These are phyloP conservation scores for Phoxinus dragarum DNA, from an alignment of 2,797 vertebrate species.

Conservation along the genomic window DNA sequence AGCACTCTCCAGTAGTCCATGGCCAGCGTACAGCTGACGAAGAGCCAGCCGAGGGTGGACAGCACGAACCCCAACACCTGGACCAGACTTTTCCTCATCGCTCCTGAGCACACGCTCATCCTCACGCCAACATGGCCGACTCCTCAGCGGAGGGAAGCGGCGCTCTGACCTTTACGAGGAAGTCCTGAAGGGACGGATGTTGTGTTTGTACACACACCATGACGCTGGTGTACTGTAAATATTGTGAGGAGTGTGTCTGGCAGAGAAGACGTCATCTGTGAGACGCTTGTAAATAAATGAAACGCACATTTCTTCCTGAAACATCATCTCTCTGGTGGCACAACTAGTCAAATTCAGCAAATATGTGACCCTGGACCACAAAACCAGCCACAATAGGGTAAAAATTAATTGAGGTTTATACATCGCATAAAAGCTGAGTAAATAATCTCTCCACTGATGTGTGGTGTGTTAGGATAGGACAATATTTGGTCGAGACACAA, in stretches of 20 bases:
- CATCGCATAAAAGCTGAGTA: too few relatives aligned
- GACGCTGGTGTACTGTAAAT: slow-evolving; percentile 19
- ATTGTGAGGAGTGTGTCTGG: not conserved
- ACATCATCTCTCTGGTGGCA: not conserved
- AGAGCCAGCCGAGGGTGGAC: slow-evolving; percentile 78
- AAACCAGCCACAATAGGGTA: too few relatives aligned
- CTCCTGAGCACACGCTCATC: not conserved
- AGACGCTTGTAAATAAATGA: not conserved
- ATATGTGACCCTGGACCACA: not conserved
- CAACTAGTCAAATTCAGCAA: not conserved
- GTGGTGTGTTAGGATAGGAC: too few relatives aligned
- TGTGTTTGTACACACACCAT: slow-evolving; percentile 15
- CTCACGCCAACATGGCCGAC: not conserved
- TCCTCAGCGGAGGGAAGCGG: not conserved
- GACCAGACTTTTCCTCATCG: slow-evolving; percentile 76
- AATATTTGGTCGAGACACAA: too few relatives aligned
- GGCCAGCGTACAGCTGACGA: slow-evolving; percentile 77
- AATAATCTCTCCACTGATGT: too few relatives aligned
- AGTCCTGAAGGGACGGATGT: not conserved
- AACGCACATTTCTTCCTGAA: not conserved
- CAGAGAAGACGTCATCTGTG: not conserved
- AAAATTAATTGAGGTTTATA: too few relatives aligned
- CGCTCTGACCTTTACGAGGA: not conserved
- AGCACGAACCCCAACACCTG: slow-evolving; percentile 78
- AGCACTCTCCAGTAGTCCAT: slow-evolving; percentile 79